Base-by-base conservation (phyloP, 2,888 invertebrate genomes). In the Orthosia gothica region DNA sequence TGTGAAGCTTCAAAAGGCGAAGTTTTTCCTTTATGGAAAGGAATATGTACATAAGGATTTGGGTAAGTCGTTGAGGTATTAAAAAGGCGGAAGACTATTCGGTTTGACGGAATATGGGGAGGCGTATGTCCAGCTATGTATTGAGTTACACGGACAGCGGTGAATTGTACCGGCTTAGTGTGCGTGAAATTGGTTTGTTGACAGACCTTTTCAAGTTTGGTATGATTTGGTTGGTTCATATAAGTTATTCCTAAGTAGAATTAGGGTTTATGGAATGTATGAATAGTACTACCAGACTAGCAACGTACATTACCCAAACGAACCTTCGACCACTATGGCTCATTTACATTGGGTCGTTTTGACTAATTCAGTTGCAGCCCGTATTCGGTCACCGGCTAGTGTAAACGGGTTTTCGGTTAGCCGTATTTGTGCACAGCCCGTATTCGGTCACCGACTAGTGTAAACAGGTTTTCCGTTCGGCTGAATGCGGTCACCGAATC, bases 1-100 rank as follows among this genome's bases (percentile, higher is more conserved):
- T 82, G 73, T 76, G 62, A 68, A 73, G 52, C 45, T 49, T 76
- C 54, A 84, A 81, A 80, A 74, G 84, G 58, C 67, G 68, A 72
- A 64, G 49, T 78, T 79, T 63, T 52, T 79, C 59, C 18, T 72
- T 57, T 63, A 71, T 47, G 55, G 18, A 50, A 70, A 23, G 52
- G 45, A 66, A 47, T 78, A 23, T 81, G 76, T 78, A 52, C 66
- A 47, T 57, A 79, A 52, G 54, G 79, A 82, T 82, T 77, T 62
- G 59, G 59, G 59, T 79, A 78, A 78, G 76, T 64, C 82, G 59
- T 57, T 58, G 64, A 61, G 64, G 83, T 79, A 79, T 78, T 58
- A 63, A 71, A 83, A 82, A 66, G 54, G 58, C 66, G 16, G 61
- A 26, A 55, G 66, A 58, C 62, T 54, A 55, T 83, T 70, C 26